phyloP scores from a whole-genome alignment of 2,797 vertebrate genomes.

The Cyclopterus lumpus region DNA sequence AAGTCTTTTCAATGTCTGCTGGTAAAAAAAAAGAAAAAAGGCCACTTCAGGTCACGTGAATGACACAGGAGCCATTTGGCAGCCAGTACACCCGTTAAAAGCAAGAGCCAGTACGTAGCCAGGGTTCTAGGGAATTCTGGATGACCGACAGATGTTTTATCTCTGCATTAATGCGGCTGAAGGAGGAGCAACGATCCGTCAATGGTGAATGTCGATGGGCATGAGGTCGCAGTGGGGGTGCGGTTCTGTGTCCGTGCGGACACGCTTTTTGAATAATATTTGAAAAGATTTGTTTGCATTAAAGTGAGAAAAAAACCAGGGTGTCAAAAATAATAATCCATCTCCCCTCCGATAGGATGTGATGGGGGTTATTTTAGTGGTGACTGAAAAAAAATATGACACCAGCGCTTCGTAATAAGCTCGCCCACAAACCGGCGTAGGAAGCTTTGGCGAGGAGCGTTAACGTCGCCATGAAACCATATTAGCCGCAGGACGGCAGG shows the following conservation, averaged over 20 bases:
- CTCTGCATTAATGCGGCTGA: neutral
- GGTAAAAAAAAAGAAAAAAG: neutral
- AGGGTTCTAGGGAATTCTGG: neutral
- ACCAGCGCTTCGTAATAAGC: conserved; percentile 1
- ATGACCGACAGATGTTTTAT: neutral
- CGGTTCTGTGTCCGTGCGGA: too few species aligned
- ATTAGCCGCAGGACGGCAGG: conserved; percentile 33
- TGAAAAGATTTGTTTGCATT: neutral
- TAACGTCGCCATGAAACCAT: conserved; percentile 31
- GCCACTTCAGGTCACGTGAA: neutral
- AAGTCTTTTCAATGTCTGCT: neutral
- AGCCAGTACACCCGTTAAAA: neutral
- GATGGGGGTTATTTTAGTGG: conserved; percentile 1
- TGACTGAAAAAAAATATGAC: conserved; percentile 11
- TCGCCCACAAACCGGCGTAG: conserved; percentile 8
- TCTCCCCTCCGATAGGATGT: neutral
- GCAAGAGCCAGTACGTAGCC: neutral
- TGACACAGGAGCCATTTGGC: neutral
- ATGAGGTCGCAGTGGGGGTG: neutral
- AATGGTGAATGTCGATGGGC: neutral
- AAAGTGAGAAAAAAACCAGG: neutral
- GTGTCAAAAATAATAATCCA: neutral
- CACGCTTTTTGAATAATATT: neutral
- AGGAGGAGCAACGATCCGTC: too few species aligned
- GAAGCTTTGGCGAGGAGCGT: conserved; percentile 19